Base-by-base conservation (phyloP, 2,797 vertebrate species). In the Falco columbarius region DNA sequence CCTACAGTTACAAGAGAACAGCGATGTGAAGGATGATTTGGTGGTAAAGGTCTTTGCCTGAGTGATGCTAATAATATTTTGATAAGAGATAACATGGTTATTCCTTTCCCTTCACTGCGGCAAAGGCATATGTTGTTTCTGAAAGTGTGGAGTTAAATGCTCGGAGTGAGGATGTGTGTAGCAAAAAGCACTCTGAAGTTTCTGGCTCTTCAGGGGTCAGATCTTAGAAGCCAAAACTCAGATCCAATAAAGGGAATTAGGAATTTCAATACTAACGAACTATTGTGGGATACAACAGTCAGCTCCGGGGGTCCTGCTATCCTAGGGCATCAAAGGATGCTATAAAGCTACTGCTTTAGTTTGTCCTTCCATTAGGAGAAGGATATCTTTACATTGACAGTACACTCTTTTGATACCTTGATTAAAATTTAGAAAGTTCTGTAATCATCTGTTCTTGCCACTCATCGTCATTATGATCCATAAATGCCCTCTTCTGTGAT, bases 401-500 rank as follows among this genome's bases (percentile, higher is more conserved):
- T 83, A 54, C n/a, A 26, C 12, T 65, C 90, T 97, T 95, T 90
- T 94, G 94, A 93, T 94, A 95, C 92, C 95, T 94, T 91, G 93
- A 92, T 95, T 94, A 97, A 96, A 96, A 95, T 97, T 91, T 95
- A 94, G 91, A 92, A 96, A 96, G 85, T 86, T 91, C 90, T 88
- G 72, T 91, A 95, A 94, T 96, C 79, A 97, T 91, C 81, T 86
- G 38, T 49, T 93, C 89, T 91, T 92, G 79, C 84, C 51, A 30
- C 75, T 95, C 94, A 86, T 56, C 86, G 93, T 79, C 72, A 88
- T 89, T 91, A 91, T 91, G 93, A 75, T 93, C 52, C 34, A 54
- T 96, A 96, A 96, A 95, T 90, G 56, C 29, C 24, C 58, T 96
- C 79, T 22, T 95, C 87, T 87, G 75, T 82, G 73, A 79, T 96